These are phyloP conservation scores for Mustela nigripes DNA, from an alignment of 2,113 vertebrate genomes.

Conservation along the genomic window DNA sequence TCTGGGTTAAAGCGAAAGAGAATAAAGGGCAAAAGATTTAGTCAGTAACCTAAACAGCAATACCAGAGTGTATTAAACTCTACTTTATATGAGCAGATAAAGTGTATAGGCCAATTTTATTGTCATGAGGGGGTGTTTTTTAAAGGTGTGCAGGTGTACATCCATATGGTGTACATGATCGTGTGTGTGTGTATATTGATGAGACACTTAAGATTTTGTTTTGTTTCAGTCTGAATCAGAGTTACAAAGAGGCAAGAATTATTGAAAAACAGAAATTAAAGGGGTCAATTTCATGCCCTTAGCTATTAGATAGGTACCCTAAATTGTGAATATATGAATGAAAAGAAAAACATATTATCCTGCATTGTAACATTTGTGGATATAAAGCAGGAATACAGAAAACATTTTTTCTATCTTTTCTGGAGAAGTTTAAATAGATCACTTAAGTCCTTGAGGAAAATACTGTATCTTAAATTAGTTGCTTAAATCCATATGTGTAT, in stretches of 20 bases:
- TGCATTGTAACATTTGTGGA: background rate
- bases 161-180: background rate
- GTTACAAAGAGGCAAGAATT: background rate
- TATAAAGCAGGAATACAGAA: background rate
- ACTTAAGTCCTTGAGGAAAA: background rate
- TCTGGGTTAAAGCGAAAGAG: conserved; percentile 67
- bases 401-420: background rate
- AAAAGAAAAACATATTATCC: background rate
- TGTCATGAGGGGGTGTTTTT: background rate
- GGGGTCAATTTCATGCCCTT: background rate
- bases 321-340: background rate
- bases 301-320: background rate
- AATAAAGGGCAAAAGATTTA: conserved; percentile 69
- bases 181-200: background rate
- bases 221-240: background rate
- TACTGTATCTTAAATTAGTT: background rate
- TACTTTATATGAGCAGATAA: conserved; percentile 40
- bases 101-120: background rate
- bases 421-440: background rate
- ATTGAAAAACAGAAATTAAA: background rate
- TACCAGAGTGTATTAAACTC: conserved; percentile 21
- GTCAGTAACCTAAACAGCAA: conserved; percentile 50
- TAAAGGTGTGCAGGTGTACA: background rate
- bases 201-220: background rate
- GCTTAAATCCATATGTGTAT: background rate